Evolutionary conservation across 2,113 vertebrate genomes (phyloP).

Genomic region (Rhea americana): DNA sequence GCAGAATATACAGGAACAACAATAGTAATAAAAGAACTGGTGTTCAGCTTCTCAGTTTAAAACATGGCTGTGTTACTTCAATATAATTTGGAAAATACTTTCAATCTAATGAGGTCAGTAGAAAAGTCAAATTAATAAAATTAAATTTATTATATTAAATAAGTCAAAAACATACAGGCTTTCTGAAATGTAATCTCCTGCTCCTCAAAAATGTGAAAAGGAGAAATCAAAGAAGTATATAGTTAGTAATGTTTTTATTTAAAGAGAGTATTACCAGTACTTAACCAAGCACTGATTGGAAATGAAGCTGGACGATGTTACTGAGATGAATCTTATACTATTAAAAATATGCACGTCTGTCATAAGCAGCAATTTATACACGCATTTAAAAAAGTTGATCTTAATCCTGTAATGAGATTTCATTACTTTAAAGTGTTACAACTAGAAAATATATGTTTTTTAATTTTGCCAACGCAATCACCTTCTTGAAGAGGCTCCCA

Average conservation of each 20-base stretch:
- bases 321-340: background rate
- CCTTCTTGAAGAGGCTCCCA: background rate
- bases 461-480: background rate
- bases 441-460: fast-evolving
- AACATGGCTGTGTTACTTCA: background rate
- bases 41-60: background rate
- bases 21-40: background rate
- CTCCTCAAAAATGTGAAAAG: background rate
- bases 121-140: background rate
- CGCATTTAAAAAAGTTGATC: too few species aligned
- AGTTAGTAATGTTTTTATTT: background rate
- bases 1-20: background rate
- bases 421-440: background rate
- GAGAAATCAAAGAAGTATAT: background rate
- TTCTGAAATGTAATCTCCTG: background rate
- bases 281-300: background rate
- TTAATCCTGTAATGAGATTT: background rate
- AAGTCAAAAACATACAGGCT: background rate
- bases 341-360: background rate
- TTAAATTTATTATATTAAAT: background rate
- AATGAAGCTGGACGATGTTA: background rate
- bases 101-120: background rate
- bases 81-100: background rate
- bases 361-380: background rate
- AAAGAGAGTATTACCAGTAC: background rate